Evolutionary conservation across 2,888 invertebrate species (phyloP).

Genomic region (Tineola bisselliella): DNA sequence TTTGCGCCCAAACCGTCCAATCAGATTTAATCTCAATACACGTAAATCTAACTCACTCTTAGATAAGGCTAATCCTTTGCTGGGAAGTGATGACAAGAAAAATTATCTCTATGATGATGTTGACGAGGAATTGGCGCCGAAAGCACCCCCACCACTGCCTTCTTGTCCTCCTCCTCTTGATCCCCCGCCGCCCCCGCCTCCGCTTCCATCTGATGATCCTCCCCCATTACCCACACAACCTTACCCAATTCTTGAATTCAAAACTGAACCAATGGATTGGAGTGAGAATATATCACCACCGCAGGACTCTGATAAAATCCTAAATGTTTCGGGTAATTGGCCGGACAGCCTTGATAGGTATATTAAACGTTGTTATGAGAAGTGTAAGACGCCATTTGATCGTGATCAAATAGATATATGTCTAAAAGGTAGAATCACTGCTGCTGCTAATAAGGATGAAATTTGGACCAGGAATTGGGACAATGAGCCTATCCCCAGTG

Average conservation of each 20-base stretch:
- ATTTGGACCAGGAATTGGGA: constrained; percentile 95
- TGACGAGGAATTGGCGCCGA: constrained; percentile 62
- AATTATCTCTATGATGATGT: constrained; percentile 32
- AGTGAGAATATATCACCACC: too few species aligned
- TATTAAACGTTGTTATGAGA: constrained; percentile 91
- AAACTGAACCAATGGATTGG: background rate
- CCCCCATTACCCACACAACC: constrained; percentile 56
- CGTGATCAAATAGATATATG: constrained; percentile 95
- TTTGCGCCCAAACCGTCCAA: constrained; percentile 50
- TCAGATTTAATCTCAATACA: constrained; percentile 57
- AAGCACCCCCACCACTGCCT: constrained; percentile 60
- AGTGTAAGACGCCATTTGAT: constrained; percentile 87
- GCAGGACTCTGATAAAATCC: constrained; percentile 27
- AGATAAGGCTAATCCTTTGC: constrained; percentile 49
- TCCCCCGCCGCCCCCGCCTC: constrained; percentile 40
- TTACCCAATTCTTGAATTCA: constrained; percentile 26
- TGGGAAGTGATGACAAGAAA: constrained; percentile 64
- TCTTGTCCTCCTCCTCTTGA: constrained; percentile 59
- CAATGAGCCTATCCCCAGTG: constrained; percentile 90
- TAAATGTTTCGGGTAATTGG: constrained; percentile 72
- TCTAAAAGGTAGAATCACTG: constrained; percentile 92
- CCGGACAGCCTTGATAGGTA: constrained; percentile 85
- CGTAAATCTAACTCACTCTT: constrained; percentile 30
- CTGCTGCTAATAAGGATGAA: constrained; percentile 87
- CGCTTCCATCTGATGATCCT: constrained; percentile 41